phyloP scores from a whole-genome alignment of 2,888 invertebrate genomes.

The Drosophila dives region DNA sequence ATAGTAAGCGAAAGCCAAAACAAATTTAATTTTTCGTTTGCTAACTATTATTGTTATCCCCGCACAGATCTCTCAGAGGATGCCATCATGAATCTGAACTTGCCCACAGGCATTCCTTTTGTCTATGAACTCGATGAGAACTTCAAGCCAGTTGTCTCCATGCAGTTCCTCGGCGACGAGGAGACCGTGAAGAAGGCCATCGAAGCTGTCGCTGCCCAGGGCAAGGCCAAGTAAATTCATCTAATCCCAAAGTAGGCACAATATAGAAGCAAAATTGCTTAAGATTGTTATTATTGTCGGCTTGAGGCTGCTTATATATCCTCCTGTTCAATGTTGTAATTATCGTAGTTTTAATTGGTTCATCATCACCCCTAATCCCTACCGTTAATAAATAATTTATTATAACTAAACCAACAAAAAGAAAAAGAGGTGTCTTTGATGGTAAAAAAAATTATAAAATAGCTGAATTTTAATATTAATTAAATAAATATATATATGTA shows the following conservation, averaged over 20 bases:
- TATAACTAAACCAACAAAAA: conserved; percentile 41
- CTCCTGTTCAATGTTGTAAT: conserved; percentile 62
- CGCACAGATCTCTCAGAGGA: conserved; percentile 89
- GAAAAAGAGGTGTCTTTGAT: not conserved
- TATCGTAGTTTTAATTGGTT: conserved; percentile 63
- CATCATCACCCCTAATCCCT: conserved; percentile 36
- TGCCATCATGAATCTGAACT: conserved; percentile 91
- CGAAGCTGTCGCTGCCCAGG: conserved; percentile 92
- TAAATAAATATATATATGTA: not conserved
- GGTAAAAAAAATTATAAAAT: not conserved
- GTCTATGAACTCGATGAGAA: conserved; percentile 91
- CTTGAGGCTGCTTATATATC: conserved; percentile 26
- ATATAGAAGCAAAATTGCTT: conserved; percentile 39
- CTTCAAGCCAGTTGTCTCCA: conserved; percentile 90
- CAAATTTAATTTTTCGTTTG: not conserved
- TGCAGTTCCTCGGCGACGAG: conserved; percentile 92
- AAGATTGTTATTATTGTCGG: conserved; percentile 26
- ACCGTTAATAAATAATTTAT: conserved; percentile 75
- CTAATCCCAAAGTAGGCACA: conserved; percentile 22
- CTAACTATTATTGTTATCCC: not conserved
- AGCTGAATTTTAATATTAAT: not conserved
- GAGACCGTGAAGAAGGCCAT: conserved; percentile 92
- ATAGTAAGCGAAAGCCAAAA: conserved; percentile 86
- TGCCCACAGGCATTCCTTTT: conserved; percentile 93
- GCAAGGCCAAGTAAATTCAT: conserved; percentile 88